These are phyloP conservation scores for Xylota sylvarum DNA, from an alignment of 2,888 invertebrate genomes.

Conservation along the genomic window DNA sequence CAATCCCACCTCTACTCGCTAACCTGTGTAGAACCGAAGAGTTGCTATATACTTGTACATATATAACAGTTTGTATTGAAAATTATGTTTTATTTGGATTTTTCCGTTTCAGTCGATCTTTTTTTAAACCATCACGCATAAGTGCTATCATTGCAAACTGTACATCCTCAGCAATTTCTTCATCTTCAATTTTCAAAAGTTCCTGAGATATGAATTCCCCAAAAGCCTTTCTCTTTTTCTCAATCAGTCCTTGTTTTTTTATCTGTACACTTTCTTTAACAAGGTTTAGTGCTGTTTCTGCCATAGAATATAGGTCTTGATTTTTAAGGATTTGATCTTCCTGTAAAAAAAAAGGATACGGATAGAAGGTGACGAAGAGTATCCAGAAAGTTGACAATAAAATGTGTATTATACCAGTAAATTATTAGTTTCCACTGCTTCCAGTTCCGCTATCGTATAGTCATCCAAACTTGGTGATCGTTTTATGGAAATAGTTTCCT, in stretches of 20 bases:
- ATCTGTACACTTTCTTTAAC: neutral
- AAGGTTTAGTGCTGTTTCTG: neutral
- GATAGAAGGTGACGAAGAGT: too few species aligned
- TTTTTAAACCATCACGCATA: neutral
- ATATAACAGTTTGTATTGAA: too few species aligned
- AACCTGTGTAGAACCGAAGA: too few species aligned
- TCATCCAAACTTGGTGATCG: too few species aligned
- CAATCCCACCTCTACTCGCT: too few species aligned
- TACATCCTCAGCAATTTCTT: neutral
- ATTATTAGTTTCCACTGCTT: too few species aligned
- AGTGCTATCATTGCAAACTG: neutral
- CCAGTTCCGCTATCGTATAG: too few species aligned
- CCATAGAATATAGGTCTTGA: neutral
- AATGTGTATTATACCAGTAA: too few species aligned
- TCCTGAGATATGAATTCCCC: neutral
- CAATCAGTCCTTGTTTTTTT: neutral
- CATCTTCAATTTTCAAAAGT: conserved; percentile 1
- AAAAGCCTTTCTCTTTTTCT: neutral
- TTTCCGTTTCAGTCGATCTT: neutral
- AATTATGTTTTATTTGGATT: neutral
- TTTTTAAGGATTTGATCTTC: neutral
- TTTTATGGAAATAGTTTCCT: too few species aligned
- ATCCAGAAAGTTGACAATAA: too few species aligned
- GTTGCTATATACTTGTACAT: too few species aligned
- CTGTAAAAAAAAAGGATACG: neutral